Evolutionary conservation across 1,140 invertebrate genomes (phyloP).

Genomic region (Macrobrachium rosenbergii): DNA sequence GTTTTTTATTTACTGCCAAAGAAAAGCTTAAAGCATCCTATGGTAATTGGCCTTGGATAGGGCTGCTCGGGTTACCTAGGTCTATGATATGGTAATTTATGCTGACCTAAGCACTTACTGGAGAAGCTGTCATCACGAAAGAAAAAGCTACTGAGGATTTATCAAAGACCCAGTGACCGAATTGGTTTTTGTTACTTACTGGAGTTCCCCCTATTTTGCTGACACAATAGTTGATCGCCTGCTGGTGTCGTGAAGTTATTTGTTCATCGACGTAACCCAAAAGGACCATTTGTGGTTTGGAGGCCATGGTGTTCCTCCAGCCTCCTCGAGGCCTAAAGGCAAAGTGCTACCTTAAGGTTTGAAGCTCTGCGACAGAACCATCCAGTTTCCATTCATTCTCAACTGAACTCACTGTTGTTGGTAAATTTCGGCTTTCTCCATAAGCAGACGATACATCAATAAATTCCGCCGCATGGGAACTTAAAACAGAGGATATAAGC

Average conservation of each 20-base stretch:
- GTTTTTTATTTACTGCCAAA: no score
- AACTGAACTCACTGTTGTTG: constrained; percentile 30
- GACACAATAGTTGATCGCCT: constrained; percentile 14
- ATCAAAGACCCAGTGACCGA: background rate
- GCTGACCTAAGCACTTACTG: no score
- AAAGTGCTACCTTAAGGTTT: background rate
- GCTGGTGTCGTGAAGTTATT: constrained; percentile 37
- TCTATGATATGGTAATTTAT: no score
- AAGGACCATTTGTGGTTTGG: constrained; percentile 45
- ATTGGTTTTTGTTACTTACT: constrained; percentile 19
- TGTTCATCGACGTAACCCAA: constrained; percentile 52
- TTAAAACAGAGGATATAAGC: background rate
- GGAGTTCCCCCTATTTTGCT: constrained; percentile 56
- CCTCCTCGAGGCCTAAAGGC: background rate
- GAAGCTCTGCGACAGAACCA: background rate
- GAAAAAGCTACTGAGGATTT: no score
- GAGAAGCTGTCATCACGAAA: no score
- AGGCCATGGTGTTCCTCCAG: constrained; percentile 32
- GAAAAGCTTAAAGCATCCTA: no score
- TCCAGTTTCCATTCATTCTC: no score
- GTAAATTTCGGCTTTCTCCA: background rate
- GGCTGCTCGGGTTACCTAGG: no score
- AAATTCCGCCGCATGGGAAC: constrained; percentile 43
- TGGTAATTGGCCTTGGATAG: no score
- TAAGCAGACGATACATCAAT: constrained; percentile 60